phyloP scores from a whole-genome alignment of 1,140 invertebrate species.

The Lepidostoma basale region DNA sequence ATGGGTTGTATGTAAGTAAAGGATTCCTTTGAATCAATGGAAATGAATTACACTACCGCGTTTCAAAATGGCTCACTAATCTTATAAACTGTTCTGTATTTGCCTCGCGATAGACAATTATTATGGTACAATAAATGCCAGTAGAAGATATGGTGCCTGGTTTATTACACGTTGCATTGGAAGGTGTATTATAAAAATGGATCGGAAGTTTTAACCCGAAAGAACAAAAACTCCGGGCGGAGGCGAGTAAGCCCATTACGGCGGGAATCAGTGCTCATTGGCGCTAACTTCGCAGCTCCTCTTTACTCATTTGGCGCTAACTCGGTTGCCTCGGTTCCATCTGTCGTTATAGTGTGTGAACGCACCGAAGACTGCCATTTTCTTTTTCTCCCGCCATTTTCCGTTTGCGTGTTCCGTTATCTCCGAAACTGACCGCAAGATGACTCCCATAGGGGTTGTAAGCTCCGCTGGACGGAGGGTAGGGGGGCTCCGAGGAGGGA shows the following conservation, averaged over 20 bases:
- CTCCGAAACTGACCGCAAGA: conserved; percentile 43
- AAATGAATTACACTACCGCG: too few relatives aligned
- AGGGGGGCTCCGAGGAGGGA: background rate
- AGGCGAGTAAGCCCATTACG: background rate
- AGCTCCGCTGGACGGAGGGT: conserved; percentile 3
- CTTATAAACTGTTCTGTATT: too few relatives aligned
- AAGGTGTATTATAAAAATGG: too few relatives aligned
- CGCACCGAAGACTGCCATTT: conserved; percentile 37
- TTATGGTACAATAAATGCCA: too few relatives aligned
- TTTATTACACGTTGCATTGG: too few relatives aligned
- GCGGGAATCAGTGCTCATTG: too few relatives aligned
- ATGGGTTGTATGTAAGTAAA: too few relatives aligned
- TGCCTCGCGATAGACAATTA: too few relatives aligned
- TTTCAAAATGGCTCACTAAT: too few relatives aligned
- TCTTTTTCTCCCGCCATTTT: conserved; percentile 32
- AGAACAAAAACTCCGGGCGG: background rate
- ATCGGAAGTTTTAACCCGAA: background rate
- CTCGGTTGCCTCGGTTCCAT: conserved; percentile 9
- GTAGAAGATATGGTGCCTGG: too few relatives aligned
- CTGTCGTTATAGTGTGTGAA: conserved; percentile 26
- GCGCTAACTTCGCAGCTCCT: too few relatives aligned
- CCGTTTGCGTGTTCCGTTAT: conserved; percentile 40
- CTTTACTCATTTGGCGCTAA: conserved; percentile 6
- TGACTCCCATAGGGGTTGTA: conserved; percentile 43
- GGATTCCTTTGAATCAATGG: too few relatives aligned